These are phyloP conservation scores for Pangasius krempfi DNA, from an alignment of 2,797 vertebrate species.

Conservation along the genomic window DNA sequence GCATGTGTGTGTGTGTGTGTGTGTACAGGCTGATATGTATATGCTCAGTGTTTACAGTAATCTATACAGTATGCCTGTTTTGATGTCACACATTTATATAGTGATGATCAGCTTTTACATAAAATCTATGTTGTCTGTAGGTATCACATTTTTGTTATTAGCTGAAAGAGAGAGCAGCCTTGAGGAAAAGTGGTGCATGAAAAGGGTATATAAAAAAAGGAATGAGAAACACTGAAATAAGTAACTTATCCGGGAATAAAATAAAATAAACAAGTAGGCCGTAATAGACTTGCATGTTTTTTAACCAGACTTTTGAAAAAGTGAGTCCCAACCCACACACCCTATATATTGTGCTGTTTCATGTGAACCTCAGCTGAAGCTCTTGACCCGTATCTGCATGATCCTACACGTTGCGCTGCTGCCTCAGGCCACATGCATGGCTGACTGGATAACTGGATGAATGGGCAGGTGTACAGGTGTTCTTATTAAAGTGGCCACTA, in stretches of 20 bases:
- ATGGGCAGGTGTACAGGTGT: not conserved
- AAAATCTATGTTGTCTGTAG: not conserved
- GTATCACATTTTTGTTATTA: not conserved
- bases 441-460: not conserved
- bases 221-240: not conserved
- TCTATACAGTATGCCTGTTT: not conserved
- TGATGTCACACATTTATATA: not conserved
- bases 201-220: too few species aligned
- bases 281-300: too few species aligned
- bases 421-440: not conserved
- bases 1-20: not conserved
- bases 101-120: not conserved
- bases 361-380: not conserved
- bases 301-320: too few species aligned
- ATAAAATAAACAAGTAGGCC: too few species aligned
- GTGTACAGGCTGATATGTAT: slow-evolving; percentile 79
- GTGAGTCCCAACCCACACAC: too few species aligned
- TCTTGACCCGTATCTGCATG: not conserved
- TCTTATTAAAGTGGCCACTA: not conserved
- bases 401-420: not conserved
- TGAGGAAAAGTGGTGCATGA: not conserved
- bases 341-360: not conserved
- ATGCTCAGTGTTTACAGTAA: slow-evolving; percentile 51
- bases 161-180: not conserved
- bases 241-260: not conserved